Evolutionary conservation across 2,888 invertebrate species (phyloP), one percentile per base, ranked within the genome.

Genomic region (Pollenia angustigena): DNA sequence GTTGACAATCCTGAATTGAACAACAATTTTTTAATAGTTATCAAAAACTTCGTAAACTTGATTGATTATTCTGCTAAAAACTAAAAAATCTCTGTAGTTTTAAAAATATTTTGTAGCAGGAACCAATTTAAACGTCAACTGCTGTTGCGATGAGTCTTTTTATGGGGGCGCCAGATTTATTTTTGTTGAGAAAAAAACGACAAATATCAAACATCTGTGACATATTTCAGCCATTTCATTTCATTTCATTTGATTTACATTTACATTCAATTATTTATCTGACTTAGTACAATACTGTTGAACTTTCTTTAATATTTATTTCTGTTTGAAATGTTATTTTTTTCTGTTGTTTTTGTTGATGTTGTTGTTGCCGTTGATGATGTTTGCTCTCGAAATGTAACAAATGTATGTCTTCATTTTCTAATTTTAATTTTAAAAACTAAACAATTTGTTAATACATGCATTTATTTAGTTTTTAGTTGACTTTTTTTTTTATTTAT

Each of bases 391-490:
- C 74, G 72, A 81, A 74, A 69, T 87, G 84, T 69, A 72, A 78
- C 78, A 87, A 87, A 87, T 87, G 83, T 76, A 78, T 87, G 87
- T 87, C 87, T 84, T 84, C 76, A 87, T 87, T 83, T 84, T 84
- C 87, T 81, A 84, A 87, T 46, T 84, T 84, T 78, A 81, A 84
- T 81, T 81, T 32, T 50, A 23, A 74, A 84, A 81, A 81, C 81
- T 84, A 84, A 84, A 81, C 81, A 87, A 80, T 76, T 83, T 86
- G 80, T 83, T 83, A 76, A 83, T 54, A 64, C 64, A 71, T 48
- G 50, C 16, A 72, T 54, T 72, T 64, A 72, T 81, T 74, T 32
- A 58, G 12, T 74, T 74, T 64, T 68, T 75, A 44, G 58, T 60
- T 16, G 68, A 9, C n/a, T 18, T 75, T 64, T n/a, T 12, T 40